Conservation (phyloP, 2,797 vertebrate species). For the Myotis planiceps region DNA sequence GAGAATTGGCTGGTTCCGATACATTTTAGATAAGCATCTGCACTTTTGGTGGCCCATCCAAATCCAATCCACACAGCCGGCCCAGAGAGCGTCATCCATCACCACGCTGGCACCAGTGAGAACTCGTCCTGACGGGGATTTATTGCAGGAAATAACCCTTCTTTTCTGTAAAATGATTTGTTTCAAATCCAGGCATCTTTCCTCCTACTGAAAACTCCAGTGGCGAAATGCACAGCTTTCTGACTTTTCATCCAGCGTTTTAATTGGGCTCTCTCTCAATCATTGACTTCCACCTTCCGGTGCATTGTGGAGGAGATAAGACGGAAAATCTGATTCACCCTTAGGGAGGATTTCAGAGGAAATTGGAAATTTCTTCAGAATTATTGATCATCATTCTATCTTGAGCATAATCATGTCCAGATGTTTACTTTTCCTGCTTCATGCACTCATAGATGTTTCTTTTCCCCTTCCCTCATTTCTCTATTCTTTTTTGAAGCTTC, state of each 20-base stretch:
- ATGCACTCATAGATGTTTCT: slow-evolving; percentile 33
- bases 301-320: slow-evolving; percentile 9
- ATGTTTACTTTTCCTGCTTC: background rate
- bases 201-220: background rate
- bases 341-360: slow-evolving; percentile 56
- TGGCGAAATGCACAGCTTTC: background rate
- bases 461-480: background rate
- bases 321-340: background rate
- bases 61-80: slow-evolving; percentile 75
- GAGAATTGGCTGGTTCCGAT: slow-evolving; percentile 83
- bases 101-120: background rate
- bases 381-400: slow-evolving; percentile 45
- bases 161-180: slow-evolving; percentile 59
- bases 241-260: background rate
- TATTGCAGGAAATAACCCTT: slow-evolving; percentile 42
- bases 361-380: slow-evolving; percentile 60
- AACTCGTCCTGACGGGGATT: background rate
- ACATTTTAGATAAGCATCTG: slow-evolving; percentile 80
- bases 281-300: background rate
- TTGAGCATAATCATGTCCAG: background rate
- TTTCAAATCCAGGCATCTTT: slow-evolving; percentile 52
- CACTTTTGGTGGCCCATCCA: slow-evolving; percentile 80
- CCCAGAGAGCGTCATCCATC: slow-evolving; percentile 29
- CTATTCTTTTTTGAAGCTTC: background rate
- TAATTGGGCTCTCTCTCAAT: slow-evolving; percentile 9